Evolutionary conservation across 2,888 invertebrate genomes (phyloP), one percentile per base, ranked within the genome.

Genomic region (Acronicta leporina): DNA sequence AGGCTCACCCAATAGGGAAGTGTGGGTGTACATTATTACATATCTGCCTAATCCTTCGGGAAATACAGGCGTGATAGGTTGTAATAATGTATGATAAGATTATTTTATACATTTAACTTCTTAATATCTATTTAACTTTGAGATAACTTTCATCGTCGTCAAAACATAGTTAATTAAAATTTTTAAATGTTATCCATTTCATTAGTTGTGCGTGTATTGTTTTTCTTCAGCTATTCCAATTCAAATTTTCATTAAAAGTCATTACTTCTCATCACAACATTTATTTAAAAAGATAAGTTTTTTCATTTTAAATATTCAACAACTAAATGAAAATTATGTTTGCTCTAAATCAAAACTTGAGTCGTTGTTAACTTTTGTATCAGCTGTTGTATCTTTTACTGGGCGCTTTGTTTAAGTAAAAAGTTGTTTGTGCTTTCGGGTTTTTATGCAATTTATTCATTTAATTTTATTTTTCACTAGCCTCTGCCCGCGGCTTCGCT

Each of bases 271-370:
- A 54, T 47, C 15, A 25, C n/a, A 38, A 30, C 41, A 35, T 38
- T 41, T 16, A 55, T 44, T 56, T 47, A 8, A 47, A 51, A 42
- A 33, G 1, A 56, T 41, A 53, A 51, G 41, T 44, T 57, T 69
- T 61, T 65, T 40, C 10, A 60, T 53, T 70, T 56, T 20, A 64
- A 50, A 49, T 44, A 53, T 42, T 48, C 14, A 45, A 33, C 14
- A 53, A 33, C 43, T 42, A 57, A 51, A 61, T 70, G 35, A 47
- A 44, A 13, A 44, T 51, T 43, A 20, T 50, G 66, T 61, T 61
- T 52, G 50, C 15, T 53, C 62, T 66, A 42, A 70, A 68, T 60
- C 43, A 44, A 50, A 70, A 70, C 61, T 66, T 61, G 54, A 43
- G 51, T 35, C 41, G 41, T 54, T 70, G 43, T 58, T 30, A 61